Percentiles rank a stretch among this genome's conserved stretches.
These are phyloP conservation scores for Hypercompe scribonia DNA, from an alignment of 2,888 invertebrate species.

Conservation along the genomic window DNA sequence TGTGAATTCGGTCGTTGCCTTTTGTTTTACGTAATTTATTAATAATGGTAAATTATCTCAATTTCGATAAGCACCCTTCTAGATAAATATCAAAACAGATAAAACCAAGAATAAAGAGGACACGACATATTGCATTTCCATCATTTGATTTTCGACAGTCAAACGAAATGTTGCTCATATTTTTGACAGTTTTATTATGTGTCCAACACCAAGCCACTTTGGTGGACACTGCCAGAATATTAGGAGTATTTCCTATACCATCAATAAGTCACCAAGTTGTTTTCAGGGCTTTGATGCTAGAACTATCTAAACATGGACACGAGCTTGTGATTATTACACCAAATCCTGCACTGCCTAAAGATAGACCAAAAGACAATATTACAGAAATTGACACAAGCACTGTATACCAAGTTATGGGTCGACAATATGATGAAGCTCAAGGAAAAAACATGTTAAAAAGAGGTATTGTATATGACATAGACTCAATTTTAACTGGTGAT, in stretches of 20 bases:
- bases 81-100: slow-evolving; percentile 4
- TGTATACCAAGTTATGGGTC: slow-evolving; percentile 21
- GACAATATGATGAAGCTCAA: slow-evolving; percentile 12
- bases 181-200: slow-evolving; percentile 11
- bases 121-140: background rate
- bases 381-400: slow-evolving; percentile 34
- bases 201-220: slow-evolving; percentile 4
- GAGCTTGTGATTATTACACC: slow-evolving; percentile 68
- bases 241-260: slow-evolving; percentile 64
- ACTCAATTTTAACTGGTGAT: slow-evolving; percentile 14
- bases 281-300: slow-evolving; percentile 60
- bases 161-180: slow-evolving; percentile 17
- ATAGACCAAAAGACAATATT: slow-evolving; percentile 24
- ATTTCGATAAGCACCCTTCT: slow-evolving; percentile 1
- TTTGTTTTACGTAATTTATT: slow-evolving; percentile 12
- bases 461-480: slow-evolving; percentile 37
- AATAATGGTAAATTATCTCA: slow-evolving; percentile 5
- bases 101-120: slow-evolving; percentile 7
- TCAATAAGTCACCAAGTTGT: slow-evolving; percentile 72
- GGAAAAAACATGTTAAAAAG: slow-evolving; percentile 27
- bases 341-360: slow-evolving; percentile 54
- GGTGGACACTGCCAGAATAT: slow-evolving; percentile 58
- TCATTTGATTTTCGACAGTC: slow-evolving; percentile 5
- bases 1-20: slow-evolving; percentile 7
- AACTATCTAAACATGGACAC: slow-evolving; percentile 68